Base-by-base conservation (phyloP, 2,888 invertebrate species). In the Dryobota labecula region DNA sequence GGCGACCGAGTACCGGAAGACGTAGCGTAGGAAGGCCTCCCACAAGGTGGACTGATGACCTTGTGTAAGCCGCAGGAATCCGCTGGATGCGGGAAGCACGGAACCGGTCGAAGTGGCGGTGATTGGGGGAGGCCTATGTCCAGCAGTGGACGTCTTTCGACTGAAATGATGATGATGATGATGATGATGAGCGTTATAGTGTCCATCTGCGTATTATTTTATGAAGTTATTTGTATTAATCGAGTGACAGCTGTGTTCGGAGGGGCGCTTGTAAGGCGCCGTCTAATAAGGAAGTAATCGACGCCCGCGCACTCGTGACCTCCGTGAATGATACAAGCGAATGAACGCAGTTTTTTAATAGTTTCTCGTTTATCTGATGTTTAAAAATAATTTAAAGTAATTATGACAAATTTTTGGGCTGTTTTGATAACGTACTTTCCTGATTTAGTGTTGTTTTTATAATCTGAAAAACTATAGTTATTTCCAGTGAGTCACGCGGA, bases 281-380 rank as follows among this genome's bases (percentile, higher is more conserved):
- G 82, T 41, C 73, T 84, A 80, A 85, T 78, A 76, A 85, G 86
- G 86, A 86, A 86, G 84, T 71, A 86, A 87, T 84, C 82, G 87
- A 73, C 78, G 80, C 78, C 82, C 63, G 69, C 76, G 67, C 64
- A 78, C 73, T 70, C 77, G 69, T 76, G 86, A 87, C 86, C 87
- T 82, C 83, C 73, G 58, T 66, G 78, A 83, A 73, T 65, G 83
- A 74, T 68, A 68, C 70, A 80, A 76, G 75, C 73, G 63, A 68
- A 45, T 70, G 64, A 58, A 66, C 68, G 41, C 76, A 76, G 47
- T 61, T 61, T 80, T 68, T 57, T 63, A 61, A 38, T 18, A 47
- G 18, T 49, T 24, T 1, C 8, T 45, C 5, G 27, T n/a, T 58
- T 62, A 60, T 56, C 45, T 65, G 38, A 33, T 64, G 41, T 43